Evolutionary conservation across 2,888 invertebrate genomes (phyloP).

Genomic region (Hofmannophila pseudospretella): DNA sequence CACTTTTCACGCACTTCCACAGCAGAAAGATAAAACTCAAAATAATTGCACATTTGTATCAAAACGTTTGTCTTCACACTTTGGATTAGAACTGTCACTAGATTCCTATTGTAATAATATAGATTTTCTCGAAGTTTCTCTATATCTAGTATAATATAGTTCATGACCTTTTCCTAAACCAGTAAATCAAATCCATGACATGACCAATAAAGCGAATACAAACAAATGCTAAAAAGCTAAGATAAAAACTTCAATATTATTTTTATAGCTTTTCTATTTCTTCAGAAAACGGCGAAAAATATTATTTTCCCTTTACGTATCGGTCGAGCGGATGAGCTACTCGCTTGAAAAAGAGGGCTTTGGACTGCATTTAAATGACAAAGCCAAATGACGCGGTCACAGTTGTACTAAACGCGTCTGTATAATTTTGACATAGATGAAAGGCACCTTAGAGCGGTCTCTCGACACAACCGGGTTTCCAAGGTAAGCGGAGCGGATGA

Average conservation of each 20-base stretch:
- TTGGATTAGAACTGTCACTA: no score
- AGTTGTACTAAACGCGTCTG: constrained; percentile 2
- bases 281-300: background rate
- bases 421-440: constrained; percentile 6
- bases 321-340: background rate
- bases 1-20: no score
- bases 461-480: background rate
- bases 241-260: background rate
- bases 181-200: constrained; percentile 5
- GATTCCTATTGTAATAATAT: no score
- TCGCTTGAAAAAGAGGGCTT: constrained; percentile 7
- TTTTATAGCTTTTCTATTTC: background rate
- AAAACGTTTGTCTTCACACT: no score
- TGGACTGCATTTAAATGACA: constrained; percentile 8
- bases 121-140: no score
- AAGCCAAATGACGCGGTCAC: constrained; percentile 4
- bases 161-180: background rate
- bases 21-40: no score
- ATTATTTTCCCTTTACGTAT: constrained; percentile 1
- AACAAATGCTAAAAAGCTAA: constrained; percentile 1
- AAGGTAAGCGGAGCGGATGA: background rate
- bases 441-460: background rate
- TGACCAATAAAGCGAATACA: constrained; percentile 1
- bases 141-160: no score
- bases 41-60: no score